These are phyloP conservation scores for Agonopterix subpropinquella DNA, from an alignment of 2,888 invertebrate species.

Conservation along the genomic window DNA sequence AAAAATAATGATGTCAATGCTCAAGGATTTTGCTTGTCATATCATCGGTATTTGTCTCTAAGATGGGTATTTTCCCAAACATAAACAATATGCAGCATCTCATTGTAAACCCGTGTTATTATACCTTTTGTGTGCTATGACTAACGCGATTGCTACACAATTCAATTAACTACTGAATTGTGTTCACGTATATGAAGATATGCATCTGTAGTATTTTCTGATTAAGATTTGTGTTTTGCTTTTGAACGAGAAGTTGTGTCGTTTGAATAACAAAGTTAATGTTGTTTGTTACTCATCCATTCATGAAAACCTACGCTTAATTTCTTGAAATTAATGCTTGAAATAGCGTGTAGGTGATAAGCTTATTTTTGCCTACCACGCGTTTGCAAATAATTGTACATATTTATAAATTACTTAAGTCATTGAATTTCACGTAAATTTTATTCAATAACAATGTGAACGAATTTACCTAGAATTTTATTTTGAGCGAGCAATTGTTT, in stretches of 20 bases:
- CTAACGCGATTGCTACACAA: constrained; percentile 30
- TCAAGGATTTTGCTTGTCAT: not conserved
- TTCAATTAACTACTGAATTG: constrained; percentile 36
- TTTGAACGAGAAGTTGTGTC: not conserved
- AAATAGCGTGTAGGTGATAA: constrained; percentile 14
- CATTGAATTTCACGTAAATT: not conserved
- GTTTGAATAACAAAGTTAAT: constrained; percentile 10
- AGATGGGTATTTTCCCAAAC: constrained; percentile 1
- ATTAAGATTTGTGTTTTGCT: not conserved
- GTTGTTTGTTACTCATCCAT: constrained; percentile 11
- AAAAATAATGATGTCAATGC: not conserved
- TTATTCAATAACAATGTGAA: too few species aligned
- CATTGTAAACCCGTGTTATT: too few species aligned
- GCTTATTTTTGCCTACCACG: not conserved
- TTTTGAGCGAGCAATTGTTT: too few species aligned
- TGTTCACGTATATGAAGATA: constrained; percentile 14
- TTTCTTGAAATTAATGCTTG: constrained; percentile 10
- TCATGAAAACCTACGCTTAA: constrained; percentile 21
- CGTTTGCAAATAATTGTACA: too few species aligned
- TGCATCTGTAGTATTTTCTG: too few species aligned
- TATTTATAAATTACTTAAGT: too few species aligned
- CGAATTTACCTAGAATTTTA: too few species aligned
- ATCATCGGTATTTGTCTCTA: not conserved
- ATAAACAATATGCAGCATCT: not conserved
- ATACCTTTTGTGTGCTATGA: constrained; percentile 18